A percentile compares a stretch with the other conserved stretches of the same genome.
Evolutionary conservation across 2,888 invertebrate species (phyloP).

Genomic region (Argyresthia albistria): DNA sequence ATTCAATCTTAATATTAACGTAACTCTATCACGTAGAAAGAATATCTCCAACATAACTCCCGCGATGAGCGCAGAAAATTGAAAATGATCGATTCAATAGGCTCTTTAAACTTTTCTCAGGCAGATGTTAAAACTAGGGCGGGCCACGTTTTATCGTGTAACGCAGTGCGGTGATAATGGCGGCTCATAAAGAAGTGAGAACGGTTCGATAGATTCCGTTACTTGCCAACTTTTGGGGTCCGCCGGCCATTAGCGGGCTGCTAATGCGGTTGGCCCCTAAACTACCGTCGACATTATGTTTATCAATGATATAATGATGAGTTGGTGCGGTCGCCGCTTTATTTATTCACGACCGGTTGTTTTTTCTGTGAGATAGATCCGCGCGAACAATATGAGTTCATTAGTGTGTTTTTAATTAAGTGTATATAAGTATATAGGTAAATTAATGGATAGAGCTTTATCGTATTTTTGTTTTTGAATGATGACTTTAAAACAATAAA

Average conservation of each 20-base stretch:
- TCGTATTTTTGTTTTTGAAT: background rate
- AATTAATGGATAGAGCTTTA: background rate
- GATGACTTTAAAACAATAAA: too few species aligned
- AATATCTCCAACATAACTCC: too few species aligned
- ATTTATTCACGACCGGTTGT: background rate
- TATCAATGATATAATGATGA: background rate
- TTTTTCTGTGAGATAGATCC: background rate
- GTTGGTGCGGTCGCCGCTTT: background rate
- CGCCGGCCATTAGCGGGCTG: slow-evolving; percentile 58
- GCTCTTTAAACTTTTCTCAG: slow-evolving; percentile 45
- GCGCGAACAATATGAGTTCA: background rate
- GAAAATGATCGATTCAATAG: slow-evolving; percentile 47
- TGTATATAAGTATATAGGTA: background rate
- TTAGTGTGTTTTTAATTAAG: background rate
- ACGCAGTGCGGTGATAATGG: slow-evolving; percentile 65
- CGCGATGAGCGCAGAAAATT: slow-evolving; percentile 23
- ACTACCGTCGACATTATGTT: slow-evolving; percentile 1
- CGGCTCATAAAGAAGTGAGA: slow-evolving; percentile 59
- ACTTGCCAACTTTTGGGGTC: slow-evolving; percentile 62
- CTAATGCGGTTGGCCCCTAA: slow-evolving; percentile 41
- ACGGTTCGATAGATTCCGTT: slow-evolving; percentile 58
- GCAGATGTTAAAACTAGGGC: slow-evolving; percentile 55
- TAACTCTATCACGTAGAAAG: too few species aligned
- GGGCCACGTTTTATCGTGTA: slow-evolving; percentile 64
- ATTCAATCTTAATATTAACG: too few species aligned